Base-by-base conservation (phyloP, 2,113 vertebrate species). In the Stigmatopora argus region DNA sequence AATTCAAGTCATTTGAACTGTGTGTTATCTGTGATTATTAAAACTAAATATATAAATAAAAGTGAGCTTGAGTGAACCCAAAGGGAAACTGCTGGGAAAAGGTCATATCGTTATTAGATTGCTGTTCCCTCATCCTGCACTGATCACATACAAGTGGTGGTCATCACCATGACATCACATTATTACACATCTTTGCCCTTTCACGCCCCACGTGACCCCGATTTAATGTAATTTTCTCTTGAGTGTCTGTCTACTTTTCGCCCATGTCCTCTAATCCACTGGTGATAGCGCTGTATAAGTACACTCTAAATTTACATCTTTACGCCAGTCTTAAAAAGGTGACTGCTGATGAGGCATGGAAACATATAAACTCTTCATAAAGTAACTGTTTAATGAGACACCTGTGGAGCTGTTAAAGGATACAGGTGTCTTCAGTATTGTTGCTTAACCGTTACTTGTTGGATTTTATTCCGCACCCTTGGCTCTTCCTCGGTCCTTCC, bases 401-500 rank as follows among this genome's bases (percentile, higher is more conserved):
- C 44, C 9, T 48, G 64, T 77, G 71, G 62, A 57, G 64, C 62
- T 34, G 72, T 78, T 44, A 73, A 47, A 57, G 17, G n/a, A 66
- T n/a, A 76, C 62, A 52, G 21, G 45, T 57, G 59, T 61, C 59
- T 5, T 31, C 56, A 59, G 47, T 62, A 66, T 53, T 26, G 38
- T 75, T 69, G 62, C 60, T 70, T 68, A 81, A 77, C 59, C 78
- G 75, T 78, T 51, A 59, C 72, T 66, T 60, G 78, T 81, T 67
- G 56, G 55, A 73, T 74, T 81, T 68, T 65, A 78, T 79, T 83
- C 82, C 76, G 77, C 72, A 73, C n/a, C 59, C 45, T 84, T 77
- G 83, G 81, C 85, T 69, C 48, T 77, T 44, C 41, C 48, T 77
- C 64, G 13, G n/a, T 60, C 57, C 57, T 60, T 13, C 34, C 34